Percentiles rank a stretch among this genome's conserved stretches.
These are phyloP conservation scores for Ctenosaura bakeri DNA, from an alignment of 2,797 vertebrate species.

Conservation along the genomic window DNA sequence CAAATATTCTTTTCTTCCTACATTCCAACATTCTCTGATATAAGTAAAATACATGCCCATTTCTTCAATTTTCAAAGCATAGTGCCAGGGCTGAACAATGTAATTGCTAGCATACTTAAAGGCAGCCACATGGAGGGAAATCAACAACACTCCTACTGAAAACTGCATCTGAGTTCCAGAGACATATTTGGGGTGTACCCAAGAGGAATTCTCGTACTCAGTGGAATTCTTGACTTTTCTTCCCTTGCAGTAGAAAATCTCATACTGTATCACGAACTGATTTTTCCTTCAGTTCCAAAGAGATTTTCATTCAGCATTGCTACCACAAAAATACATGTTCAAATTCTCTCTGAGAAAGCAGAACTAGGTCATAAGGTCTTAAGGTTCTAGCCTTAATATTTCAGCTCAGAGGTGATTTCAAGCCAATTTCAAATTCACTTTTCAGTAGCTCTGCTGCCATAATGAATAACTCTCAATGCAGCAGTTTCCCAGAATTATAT, in stretches of 20 bases:
- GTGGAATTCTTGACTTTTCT: not conserved
- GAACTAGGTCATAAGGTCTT: not conserved
- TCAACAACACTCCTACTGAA: conserved; percentile 20
- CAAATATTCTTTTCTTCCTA: conserved; percentile 31
- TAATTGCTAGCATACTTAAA: not conserved
- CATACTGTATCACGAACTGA: not conserved
- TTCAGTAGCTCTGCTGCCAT: not conserved
- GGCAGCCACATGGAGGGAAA: not conserved
- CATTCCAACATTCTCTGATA: not conserved
- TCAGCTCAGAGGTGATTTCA: not conserved
- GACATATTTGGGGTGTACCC: conserved; percentile 5
- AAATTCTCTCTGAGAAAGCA: not conserved
- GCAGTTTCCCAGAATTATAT: not conserved
- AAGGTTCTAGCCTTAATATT: not conserved
- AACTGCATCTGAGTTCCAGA: not conserved
- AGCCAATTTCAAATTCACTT: conserved; percentile 17
- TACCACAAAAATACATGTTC: not conserved
- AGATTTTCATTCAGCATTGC: not conserved
- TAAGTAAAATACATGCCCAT: not conserved
- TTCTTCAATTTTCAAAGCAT: conserved; percentile 22
- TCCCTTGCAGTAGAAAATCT: not conserved
- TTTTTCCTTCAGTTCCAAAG: not conserved
- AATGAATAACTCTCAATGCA: not conserved
- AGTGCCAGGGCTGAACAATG: not conserved
- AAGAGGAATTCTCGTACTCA: not conserved